phyloP scores from a whole-genome alignment of 2,113 vertebrate species.

The Anhinga rufa region DNA sequence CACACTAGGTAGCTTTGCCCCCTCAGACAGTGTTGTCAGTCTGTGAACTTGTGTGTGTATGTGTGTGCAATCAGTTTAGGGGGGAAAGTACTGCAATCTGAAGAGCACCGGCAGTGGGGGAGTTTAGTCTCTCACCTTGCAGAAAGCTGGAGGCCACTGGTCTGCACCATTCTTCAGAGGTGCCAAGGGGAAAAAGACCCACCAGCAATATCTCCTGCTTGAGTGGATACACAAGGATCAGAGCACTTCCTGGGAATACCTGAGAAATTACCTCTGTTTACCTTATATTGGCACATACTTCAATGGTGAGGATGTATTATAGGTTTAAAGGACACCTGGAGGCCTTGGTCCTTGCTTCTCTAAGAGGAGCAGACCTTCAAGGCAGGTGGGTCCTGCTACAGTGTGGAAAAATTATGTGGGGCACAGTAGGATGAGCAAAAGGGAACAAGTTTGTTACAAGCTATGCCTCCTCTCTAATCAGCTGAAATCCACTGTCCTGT shows the following conservation, averaged over 20 bases:
- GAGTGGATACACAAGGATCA: neutral
- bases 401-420: rapidly evolving
- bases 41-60: rapidly evolving
- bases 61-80: too few species aligned
- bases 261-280: neutral
- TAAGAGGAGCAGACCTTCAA: neutral
- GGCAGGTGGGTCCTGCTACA: neutral
- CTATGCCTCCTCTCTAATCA: neutral
- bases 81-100: neutral
- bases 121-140: neutral
- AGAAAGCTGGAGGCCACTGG: too few species aligned
- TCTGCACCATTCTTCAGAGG: neutral
- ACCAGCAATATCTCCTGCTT: neutral
- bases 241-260: neutral
- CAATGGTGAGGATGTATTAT: neutral
- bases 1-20: neutral
- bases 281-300: neutral
- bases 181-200: neutral
- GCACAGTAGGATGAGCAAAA: neutral
- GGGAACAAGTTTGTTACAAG: neutral
- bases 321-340: neutral
- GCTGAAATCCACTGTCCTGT: neutral
- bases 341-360: neutral
- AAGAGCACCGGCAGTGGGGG: neutral
- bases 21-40: neutral